Evolutionary conservation across 2,888 invertebrate genomes (phyloP), one percentile per base, ranked within the genome.

Genomic region (Tetragonula carbonaria): DNA sequence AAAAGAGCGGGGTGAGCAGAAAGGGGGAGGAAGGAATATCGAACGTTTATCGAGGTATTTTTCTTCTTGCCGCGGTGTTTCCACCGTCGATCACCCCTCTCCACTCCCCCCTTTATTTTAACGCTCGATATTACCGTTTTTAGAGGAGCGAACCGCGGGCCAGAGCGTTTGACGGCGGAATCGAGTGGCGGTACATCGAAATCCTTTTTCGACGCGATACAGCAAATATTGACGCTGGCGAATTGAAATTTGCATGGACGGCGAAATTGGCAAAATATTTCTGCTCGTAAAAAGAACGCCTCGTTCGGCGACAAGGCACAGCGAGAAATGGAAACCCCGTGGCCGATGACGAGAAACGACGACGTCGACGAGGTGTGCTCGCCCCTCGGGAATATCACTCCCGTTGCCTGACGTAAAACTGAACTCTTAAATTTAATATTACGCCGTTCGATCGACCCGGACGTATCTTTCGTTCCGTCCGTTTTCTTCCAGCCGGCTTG

Each of bases 211-310:
- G 76, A 45, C 85, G 86, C 81, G 88, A 89, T 86, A 89, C 89
- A 68, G 82, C 89, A 89, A 89, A 89, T 89, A 89, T 89, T 89
- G 89, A 89, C 86, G 87, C 80, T 84, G 68, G 82, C 78, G 85
- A 87, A 89, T 88, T 84, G 88, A 88, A 89, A 89, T 89, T 87
- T 88, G 89, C 89, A 88, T 89, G 86, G 87, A 80, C 87, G 84
- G 81, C 74, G 80, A 87, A 89, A 89, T 89, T 89, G 87, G 89
- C 84, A 88, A 89, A 88, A 89, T 89, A 89, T 89, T 89, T 88
- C 88, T 80, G 87, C 88, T 84, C 85, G 87, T 87, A 87, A 88
- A 88, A 85, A 85, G 84, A 80, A 45, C 45, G 45, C 45, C 45
- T 45, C 82, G 85, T 72, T 84, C 74, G 80, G 57, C 57, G 51